Percentiles rank a stretch among this genome's conserved stretches.
Evolutionary conservation across 2,797 vertebrate species (phyloP).

Genomic region (Coendou prehensilis): DNA sequence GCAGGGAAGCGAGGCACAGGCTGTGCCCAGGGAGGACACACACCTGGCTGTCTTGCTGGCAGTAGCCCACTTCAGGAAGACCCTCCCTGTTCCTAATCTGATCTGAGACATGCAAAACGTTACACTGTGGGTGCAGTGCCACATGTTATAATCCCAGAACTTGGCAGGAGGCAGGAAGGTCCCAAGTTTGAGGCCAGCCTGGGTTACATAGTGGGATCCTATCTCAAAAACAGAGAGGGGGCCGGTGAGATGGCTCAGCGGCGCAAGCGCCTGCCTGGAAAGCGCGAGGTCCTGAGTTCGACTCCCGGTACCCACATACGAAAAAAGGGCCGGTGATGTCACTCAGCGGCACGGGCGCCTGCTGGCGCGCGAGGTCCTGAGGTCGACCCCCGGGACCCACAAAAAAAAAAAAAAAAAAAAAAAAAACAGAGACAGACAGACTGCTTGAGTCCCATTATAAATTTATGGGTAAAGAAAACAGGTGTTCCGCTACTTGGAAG

Average conservation of each 20-base stretch:
- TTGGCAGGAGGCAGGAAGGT: not conserved
- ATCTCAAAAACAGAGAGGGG: not conserved
- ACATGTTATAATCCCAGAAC: not conserved
- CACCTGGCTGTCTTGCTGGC: not conserved
- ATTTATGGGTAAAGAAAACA: slow-evolving; percentile 45
- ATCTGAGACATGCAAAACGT: not conserved
- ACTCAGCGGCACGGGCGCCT: too few relatives aligned
- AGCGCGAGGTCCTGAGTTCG: too few relatives aligned
- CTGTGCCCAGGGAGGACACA: not conserved
- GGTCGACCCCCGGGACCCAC: too few relatives aligned
- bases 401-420: too few relatives aligned
- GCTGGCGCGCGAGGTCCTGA: too few relatives aligned
- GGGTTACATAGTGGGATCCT: not conserved
- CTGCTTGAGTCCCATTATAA: not conserved
- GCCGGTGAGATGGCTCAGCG: too few relatives aligned
- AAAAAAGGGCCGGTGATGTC: too few relatives aligned
- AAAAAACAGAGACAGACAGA: not conserved
- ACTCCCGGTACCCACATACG: too few relatives aligned
- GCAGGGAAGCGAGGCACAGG: not conserved
- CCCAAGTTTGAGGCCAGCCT: not conserved
- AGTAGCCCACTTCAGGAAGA: not conserved
- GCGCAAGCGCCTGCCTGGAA: too few relatives aligned
- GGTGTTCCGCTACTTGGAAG: not conserved
- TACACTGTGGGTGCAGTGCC: not conserved
- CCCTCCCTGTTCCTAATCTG: not conserved